Evolutionary conservation across 1,140 invertebrate species (phyloP), one percentile per base, ranked within the genome.

Genomic region (Mylabris phalerata): DNA sequence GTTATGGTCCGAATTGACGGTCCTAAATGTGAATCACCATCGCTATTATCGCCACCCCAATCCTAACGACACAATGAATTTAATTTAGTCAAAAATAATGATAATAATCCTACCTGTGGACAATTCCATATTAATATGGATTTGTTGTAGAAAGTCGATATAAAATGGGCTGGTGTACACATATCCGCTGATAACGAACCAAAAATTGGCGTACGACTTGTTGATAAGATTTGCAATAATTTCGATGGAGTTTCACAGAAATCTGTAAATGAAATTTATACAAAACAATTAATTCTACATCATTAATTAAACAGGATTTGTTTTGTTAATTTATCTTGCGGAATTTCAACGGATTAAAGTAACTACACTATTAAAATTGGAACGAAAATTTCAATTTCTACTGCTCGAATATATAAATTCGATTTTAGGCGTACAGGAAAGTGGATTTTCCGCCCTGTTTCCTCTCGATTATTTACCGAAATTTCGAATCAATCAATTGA

Each of bases 41-140:
- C 49, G 39, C 32, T 7, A 32, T 4, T 5, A 7, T 42, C 41
- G 9, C 3, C 11, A 42, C 7, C 7, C 4, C 11, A 5, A 42
- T 42, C 11, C 41, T 42, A 40, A 40, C 10, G 10, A 40, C 39
- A 40, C 10, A 42, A 0, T 2, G 11, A 42, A 42, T 42, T 42
- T 40, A 7, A 42, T n/a, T 10, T n/a, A 10, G 19, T 19, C 41
- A n/a, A n/a, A 42, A 42, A n/a, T 7, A 42, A 9, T 1, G 41
- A 10, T 4, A 10, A 42, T 46, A 61, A 61, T 67, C 19, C 19
- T 65, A 73, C 71, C 58, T 63, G 58, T 19, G 71, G 71, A 58
- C 71, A 73, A 49, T 72, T 72, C 71, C 71, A 73, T 1, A 65
- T 63, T 10, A 62, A 55, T 3, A 73, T 54, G 9, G 65, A 63